A percentile compares a stretch with the other conserved stretches of the same genome.
Conservation (phyloP, 2,113 vertebrate genomes). For the Clarias batrachus region DNA sequence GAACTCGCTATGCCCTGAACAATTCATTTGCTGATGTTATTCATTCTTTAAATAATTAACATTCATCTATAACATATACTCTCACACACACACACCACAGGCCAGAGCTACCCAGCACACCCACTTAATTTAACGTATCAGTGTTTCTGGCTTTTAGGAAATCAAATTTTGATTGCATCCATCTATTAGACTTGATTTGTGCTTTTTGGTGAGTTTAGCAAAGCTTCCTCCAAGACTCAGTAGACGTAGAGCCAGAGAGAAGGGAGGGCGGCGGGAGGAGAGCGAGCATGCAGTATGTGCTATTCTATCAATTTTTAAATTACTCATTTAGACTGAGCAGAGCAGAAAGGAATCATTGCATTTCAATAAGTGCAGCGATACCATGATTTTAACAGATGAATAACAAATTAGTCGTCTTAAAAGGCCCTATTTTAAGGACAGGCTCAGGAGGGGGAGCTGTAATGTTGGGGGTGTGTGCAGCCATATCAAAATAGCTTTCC, state of each 20-base stretch:
- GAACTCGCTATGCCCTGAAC: not conserved
- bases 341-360: conserved; percentile 49
- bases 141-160: conserved; percentile 54
- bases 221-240: conserved; percentile 40
- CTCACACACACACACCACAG: not conserved
- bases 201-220: conserved; percentile 56
- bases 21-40: not conserved
- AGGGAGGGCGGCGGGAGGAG: not conserved
- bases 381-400: conserved; percentile 55
- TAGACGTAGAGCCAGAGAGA: not conserved
- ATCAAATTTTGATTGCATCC: conserved; percentile 60
- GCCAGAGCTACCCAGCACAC: conserved; percentile 11
- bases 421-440: conserved; percentile 44
- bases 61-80: not conserved
- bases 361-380: conserved; percentile 57
- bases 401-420: conserved; percentile 60
- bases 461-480: conserved; percentile 18
- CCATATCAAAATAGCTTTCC: conserved; percentile 53
- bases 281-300: conserved; percentile 47
- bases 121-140: conserved; percentile 54
- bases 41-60: not conserved
- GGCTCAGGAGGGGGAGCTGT: not conserved
- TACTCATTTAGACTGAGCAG: conserved; percentile 58
- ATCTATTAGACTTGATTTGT: conserved; percentile 62
- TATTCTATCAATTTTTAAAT: conserved; percentile 63